These are phyloP conservation scores for Propithecus deckenii DNA, from an alignment of 2,797 vertebrate species.

Conservation along the genomic window DNA sequence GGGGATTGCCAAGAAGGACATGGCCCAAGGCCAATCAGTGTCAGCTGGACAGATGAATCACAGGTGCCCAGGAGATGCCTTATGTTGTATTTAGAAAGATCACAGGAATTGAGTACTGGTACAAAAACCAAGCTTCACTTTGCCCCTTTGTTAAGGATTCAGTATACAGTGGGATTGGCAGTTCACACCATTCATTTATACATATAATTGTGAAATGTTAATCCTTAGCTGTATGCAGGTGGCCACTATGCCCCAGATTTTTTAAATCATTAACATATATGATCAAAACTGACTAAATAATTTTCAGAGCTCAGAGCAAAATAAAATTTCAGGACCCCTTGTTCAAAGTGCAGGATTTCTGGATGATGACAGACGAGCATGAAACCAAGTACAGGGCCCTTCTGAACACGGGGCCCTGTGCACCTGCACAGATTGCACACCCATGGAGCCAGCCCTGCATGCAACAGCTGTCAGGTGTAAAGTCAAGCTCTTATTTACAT, in stretches of 20 bases:
- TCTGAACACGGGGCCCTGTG: too few species aligned
- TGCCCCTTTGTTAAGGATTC: slow-evolving; percentile 5
- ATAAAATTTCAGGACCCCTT: background rate
- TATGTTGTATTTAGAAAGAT: background rate
- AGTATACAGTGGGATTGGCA: background rate
- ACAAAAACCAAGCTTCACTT: background rate
- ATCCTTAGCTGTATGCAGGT: background rate
- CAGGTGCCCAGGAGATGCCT: background rate
- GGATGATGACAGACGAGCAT: background rate
- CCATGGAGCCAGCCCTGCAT: background rate
- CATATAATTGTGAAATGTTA: background rate
- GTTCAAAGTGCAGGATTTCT: background rate
- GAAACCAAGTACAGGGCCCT: background rate
- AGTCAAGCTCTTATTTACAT: background rate
- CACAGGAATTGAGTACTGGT: background rate
- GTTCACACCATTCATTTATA: background rate
- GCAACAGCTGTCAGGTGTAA: background rate
- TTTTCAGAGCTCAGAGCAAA: background rate
- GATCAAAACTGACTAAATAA: background rate
- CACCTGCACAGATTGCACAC: too few species aligned
- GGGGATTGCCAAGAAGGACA: background rate
- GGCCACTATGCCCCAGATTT: background rate
- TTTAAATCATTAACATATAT: background rate
- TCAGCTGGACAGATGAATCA: background rate
- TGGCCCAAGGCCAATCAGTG: background rate